Conservation (phyloP, 2,888 invertebrate species). For the Mythimna pallens region DNA sequence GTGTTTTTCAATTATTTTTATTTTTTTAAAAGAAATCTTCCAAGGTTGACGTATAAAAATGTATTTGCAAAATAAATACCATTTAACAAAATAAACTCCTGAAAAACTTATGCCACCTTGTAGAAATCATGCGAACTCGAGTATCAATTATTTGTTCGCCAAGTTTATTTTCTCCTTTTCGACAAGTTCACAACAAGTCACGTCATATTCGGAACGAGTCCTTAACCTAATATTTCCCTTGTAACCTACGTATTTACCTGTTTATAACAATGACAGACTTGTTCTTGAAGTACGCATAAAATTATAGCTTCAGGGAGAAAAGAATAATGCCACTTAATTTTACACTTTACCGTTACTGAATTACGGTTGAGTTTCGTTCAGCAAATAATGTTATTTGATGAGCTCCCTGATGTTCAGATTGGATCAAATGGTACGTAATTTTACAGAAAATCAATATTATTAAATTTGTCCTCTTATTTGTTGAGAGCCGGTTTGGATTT, state of each 20-base stretch:
- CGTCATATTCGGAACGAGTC: conserved; percentile 28
- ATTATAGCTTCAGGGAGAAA: conserved; percentile 49
- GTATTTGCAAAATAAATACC: too few relatives aligned
- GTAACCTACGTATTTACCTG: conserved; percentile 41
- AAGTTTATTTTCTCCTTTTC: neutral
- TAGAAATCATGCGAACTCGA: neutral
- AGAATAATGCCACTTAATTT: conserved; percentile 8
- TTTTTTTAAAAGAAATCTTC: too few relatives aligned
- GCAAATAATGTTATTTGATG: conserved; percentile 29
- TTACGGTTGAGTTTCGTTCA: conserved; percentile 26
- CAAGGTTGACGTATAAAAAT: too few relatives aligned
- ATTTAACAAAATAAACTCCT: neutral
- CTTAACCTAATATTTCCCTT: conserved; percentile 43
- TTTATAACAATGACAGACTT: conserved; percentile 57
- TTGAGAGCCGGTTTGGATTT: conserved; percentile 3
- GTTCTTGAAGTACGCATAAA: conserved; percentile 45
- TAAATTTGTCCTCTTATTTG: conserved; percentile 19
- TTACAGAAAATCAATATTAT: conserved; percentile 42
- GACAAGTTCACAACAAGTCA: conserved; percentile 17
- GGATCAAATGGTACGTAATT: conserved; percentile 48
- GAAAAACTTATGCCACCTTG: neutral
- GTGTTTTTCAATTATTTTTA: too few relatives aligned
- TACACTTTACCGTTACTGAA: neutral
- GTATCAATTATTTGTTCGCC: conserved; percentile 12
- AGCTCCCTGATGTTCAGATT: conserved; percentile 33